These are phyloP conservation scores for Macropis europaea DNA, from an alignment of 2,888 invertebrate species.

Conservation along the genomic window DNA sequence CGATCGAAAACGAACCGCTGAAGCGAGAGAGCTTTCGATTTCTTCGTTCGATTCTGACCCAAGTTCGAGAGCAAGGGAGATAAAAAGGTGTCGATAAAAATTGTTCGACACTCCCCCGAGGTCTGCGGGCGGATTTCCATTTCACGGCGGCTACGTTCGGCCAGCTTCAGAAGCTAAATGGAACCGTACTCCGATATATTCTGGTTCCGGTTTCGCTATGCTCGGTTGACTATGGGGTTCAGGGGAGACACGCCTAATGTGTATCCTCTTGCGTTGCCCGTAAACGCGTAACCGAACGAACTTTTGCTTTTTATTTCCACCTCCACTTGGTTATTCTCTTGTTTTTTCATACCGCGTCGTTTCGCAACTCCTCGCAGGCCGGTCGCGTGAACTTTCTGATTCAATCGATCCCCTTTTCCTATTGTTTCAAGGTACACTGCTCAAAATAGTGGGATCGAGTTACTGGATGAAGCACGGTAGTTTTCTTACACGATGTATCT, in stretches of 20 bases:
- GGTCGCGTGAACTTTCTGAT: neutral
- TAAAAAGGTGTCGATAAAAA: constrained; percentile 36
- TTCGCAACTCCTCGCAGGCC: neutral
- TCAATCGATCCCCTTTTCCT: neutral
- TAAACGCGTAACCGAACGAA: constrained; percentile 38
- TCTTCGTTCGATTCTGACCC: neutral
- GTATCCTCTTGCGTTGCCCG: constrained; percentile 48
- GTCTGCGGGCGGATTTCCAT: constrained; percentile 59
- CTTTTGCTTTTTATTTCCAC: neutral
- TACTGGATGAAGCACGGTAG: no score
- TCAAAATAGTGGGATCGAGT: no score
- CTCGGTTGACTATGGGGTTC: constrained; percentile 61
- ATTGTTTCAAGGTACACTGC: no score
- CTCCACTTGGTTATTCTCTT: neutral
- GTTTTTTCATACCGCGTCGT: neutral
- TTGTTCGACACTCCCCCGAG: constrained; percentile 42
- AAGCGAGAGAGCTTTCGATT: neutral
- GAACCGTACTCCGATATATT: constrained; percentile 53
- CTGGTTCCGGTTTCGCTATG: constrained; percentile 66
- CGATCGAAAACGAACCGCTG: neutral
- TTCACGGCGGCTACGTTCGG: constrained; percentile 60
- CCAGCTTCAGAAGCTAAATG: constrained; percentile 54
- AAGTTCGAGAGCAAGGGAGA: neutral
- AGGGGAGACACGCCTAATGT: constrained; percentile 63
- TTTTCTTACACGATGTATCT: no score